These are phyloP conservation scores for Drosophila tani DNA, from an alignment of 1,140 invertebrate species.

Conservation along the genomic window DNA sequence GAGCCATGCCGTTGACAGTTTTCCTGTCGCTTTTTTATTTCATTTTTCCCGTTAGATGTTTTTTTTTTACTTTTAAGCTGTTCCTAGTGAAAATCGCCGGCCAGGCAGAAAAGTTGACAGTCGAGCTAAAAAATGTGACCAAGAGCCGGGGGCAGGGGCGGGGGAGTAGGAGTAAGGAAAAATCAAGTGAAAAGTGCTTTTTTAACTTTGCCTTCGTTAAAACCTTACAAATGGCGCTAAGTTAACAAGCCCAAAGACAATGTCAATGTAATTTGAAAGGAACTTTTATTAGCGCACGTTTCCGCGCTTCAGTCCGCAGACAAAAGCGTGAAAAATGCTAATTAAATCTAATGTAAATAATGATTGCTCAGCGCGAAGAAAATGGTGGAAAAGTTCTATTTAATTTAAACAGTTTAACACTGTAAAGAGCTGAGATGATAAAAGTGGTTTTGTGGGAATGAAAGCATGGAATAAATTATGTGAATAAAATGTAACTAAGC, in stretches of 20 bases:
- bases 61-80: constrained; percentile 30
- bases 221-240: constrained; percentile 47
- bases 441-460: not conserved
- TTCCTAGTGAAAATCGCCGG: constrained; percentile 32
- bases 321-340: constrained; percentile 62
- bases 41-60: constrained; percentile 30
- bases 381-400: constrained; percentile 1
- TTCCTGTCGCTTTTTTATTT: constrained; percentile 35
- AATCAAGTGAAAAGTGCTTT: constrained; percentile 57
- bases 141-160: no score
- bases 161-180: constrained; percentile 10
- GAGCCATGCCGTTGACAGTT: constrained; percentile 51
- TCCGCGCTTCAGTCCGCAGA: constrained; percentile 11
- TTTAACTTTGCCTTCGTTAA: constrained; percentile 56
- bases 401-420: constrained; percentile 13
- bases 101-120: constrained; percentile 32
- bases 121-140: constrained; percentile 15
- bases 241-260: constrained; percentile 47
- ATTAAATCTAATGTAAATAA: constrained; percentile 73
- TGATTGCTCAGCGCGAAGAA: constrained; percentile 11
- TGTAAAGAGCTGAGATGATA: not conserved
- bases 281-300: constrained; percentile 60
- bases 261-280: constrained; percentile 49
- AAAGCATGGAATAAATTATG: not conserved
- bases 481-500: not conserved